Percentiles rank a stretch among this genome's conserved stretches.
Conservation (phyloP, 2,797 vertebrate genomes). For the Neopelma chrysocephalum region DNA sequence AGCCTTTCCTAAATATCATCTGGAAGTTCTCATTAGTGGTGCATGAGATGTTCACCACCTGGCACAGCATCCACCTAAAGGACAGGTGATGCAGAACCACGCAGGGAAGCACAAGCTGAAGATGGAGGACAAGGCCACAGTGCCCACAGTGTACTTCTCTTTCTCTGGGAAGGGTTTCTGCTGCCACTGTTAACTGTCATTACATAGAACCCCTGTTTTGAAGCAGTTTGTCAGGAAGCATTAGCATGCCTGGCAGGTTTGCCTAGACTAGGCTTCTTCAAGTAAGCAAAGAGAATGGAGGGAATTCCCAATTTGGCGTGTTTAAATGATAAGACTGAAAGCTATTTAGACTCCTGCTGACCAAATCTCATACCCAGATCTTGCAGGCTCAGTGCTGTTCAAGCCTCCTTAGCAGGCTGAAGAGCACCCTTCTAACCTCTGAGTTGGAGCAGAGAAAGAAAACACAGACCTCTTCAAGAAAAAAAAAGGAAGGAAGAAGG, state of each 20-base stretch:
- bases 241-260: neutral
- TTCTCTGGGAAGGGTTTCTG: neutral
- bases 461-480: neutral
- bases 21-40: neutral
- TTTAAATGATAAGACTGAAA: neutral
- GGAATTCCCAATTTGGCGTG: neutral
- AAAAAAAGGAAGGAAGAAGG: neutral
- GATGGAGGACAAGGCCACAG: neutral
- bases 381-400: neutral
- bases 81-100: neutral
- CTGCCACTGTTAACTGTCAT: neutral
- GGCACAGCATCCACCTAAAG: neutral
- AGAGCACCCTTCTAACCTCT: neutral
- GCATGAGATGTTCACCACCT: neutral
- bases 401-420: neutral
- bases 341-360: neutral
- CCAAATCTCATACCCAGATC: neutral
- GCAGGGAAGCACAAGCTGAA: neutral
- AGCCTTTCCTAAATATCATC: neutral
- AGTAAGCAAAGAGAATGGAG: neutral
- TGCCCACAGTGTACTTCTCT: neutral
- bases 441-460: neutral
- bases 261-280: neutral
- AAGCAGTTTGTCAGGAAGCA: neutral
- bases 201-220: accelerated